Percentiles rank a stretch among this genome's conserved stretches.
phyloP scores from a whole-genome alignment of 2,888 invertebrate species.

The Brenthis hecate region DNA sequence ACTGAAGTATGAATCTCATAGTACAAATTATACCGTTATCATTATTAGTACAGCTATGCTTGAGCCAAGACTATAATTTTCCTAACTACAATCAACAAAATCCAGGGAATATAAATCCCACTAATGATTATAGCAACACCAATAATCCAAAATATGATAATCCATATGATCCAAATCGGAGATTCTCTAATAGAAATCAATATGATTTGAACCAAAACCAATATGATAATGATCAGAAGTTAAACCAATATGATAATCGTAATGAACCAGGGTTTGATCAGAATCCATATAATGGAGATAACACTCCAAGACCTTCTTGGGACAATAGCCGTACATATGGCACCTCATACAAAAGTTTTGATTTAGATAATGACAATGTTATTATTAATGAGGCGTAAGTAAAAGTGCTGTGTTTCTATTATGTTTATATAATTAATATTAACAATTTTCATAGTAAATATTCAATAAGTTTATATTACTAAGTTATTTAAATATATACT shows the following conservation, averaged over 20 bases:
- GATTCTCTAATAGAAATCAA: constrained; percentile 53
- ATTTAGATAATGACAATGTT: constrained; percentile 73
- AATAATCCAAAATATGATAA: constrained; percentile 66
- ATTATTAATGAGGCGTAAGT: constrained; percentile 83
- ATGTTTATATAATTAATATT: constrained; percentile 6
- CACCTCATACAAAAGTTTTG: constrained; percentile 55
- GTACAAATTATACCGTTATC: constrained; percentile 49
- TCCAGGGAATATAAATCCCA: constrained; percentile 61
- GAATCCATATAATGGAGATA: constrained; percentile 55
- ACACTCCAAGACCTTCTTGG: constrained; percentile 61
- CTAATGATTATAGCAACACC: constrained; percentile 60
- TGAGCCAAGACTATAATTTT: constrained; percentile 64
- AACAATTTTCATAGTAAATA: background rate
- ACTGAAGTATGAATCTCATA: constrained; percentile 75
- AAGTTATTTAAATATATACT: no score
- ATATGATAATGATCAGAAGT: constrained; percentile 50
- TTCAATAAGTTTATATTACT: background rate
- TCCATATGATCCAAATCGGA: constrained; percentile 64
- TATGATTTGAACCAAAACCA: constrained; percentile 46
- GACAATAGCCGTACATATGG: constrained; percentile 57
- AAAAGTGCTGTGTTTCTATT: background rate
- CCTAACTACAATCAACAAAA: constrained; percentile 67
- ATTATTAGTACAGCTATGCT: constrained; percentile 53
- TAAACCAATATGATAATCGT: constrained; percentile 55
- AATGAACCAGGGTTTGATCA: constrained; percentile 48